A percentile compares a stretch with the other conserved stretches of the same genome.
These are phyloP conservation scores for Oncopeltus fasciatus DNA, from an alignment of 1,140 invertebrate genomes.

Conservation along the genomic window DNA sequence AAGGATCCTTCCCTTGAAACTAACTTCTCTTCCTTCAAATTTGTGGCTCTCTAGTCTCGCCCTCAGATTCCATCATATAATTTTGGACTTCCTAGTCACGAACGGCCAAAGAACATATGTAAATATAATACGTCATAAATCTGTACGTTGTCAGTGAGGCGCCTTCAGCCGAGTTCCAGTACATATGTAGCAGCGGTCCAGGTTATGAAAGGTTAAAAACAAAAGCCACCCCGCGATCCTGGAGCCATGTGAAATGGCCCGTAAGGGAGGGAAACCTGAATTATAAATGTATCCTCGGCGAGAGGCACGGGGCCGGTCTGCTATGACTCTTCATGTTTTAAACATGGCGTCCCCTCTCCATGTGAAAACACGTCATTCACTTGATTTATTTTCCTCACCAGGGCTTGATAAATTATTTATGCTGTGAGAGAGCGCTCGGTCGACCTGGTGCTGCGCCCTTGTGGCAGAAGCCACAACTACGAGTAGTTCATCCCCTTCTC, in stretches of 20 bases:
- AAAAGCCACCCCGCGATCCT: background rate
- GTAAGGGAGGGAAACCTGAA: background rate
- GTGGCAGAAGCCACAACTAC: background rate
- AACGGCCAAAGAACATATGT: background rate
- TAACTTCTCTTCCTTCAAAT: no score
- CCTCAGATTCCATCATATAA: background rate
- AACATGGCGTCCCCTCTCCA: slow-evolving; percentile 2
- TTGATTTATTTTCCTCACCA: slow-evolving; percentile 3
- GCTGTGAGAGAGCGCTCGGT: background rate
- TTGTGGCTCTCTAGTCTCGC: background rate
- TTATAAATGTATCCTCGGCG: background rate
- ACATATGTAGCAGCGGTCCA: no score
- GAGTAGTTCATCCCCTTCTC: background rate
- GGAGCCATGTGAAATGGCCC: background rate
- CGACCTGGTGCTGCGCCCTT: background rate
- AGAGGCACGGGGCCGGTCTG: no score
- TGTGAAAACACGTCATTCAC: slow-evolving; percentile 3
- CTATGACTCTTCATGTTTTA: slow-evolving; percentile 2
- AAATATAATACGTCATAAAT: background rate
- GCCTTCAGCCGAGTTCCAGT: no score
- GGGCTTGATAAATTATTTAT: slow-evolving; percentile 5
- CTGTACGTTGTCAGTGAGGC: no score
- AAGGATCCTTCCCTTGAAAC: no score
- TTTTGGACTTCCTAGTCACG: background rate
- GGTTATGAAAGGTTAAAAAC: slow-evolving; percentile 6